Base-by-base conservation (phyloP, 2,888 invertebrate genomes). In the Tetanocera ferruginea region DNA sequence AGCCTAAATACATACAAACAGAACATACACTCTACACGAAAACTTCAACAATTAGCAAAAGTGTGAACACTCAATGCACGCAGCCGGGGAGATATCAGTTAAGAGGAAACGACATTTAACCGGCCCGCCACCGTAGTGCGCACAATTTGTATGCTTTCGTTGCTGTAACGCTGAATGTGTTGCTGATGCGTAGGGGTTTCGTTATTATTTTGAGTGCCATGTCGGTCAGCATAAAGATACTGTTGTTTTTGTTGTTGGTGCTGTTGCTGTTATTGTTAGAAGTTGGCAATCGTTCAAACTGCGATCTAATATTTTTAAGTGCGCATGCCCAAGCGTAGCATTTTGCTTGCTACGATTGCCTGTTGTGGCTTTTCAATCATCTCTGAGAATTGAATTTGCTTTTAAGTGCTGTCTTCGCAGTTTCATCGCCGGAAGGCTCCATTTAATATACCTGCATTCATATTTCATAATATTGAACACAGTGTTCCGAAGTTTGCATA, bases 381-480 rank as follows among this genome's bases (percentile, higher is more conserved):
- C 52, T 31, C n/a, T 19, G 9, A 55, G 52, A 70, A 70, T 70
- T 70, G 55, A 31, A 55, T 70, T 70, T 55, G 28, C 14, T 70
- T 55, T 70, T 70, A 34, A 19, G 69, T 23, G 17, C 25, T 17
- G 51, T 11, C 19, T 37, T 49, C 25, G 37, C 67, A 23, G 23
- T 34, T 31, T 52, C 52, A 3, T 17, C 23, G 70, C 70, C 70
- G 70, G 23, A 55, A 70, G 70, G 77, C 71, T 72, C 71, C 23
- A 83, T 85, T 85, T 85, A 84, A 84, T 85, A 85, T 84, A 85
- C 85, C 84, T 84, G 85, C 85, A 84, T 84, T 84, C 86, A 87
- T 87, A 87, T 86, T 87, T 87, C 87, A 87, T 87, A 87, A 86
- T 87, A 86, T 85, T 86, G 86, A 87, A 69, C 31, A 23, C 25